Evolutionary conservation across 2,113 vertebrate species (phyloP).

Genomic region (Puffinus mauretanicus): DNA sequence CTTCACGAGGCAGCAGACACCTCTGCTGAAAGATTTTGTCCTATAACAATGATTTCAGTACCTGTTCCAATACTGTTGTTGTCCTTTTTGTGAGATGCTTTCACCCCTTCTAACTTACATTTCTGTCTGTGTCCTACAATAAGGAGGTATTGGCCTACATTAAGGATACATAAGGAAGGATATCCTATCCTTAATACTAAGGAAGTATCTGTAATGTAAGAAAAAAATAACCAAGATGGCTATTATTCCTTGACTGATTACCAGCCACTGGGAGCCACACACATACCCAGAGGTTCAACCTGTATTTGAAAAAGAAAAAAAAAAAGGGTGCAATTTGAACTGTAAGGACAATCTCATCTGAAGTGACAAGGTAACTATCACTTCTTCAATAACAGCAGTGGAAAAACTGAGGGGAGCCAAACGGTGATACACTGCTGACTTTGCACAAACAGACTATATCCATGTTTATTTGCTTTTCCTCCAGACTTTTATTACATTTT

Average conservation of each 20-base stretch:
- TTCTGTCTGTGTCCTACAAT: not conserved
- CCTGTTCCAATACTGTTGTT: not conserved
- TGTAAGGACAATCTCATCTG: not conserved
- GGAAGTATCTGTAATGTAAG: not conserved
- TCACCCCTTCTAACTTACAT: not conserved
- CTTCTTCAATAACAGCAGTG: not conserved
- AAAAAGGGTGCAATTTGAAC: not conserved
- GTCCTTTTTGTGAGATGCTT: not conserved
- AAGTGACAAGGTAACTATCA: not conserved
- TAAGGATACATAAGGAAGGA: not conserved
- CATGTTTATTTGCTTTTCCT: not conserved
- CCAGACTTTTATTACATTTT: conserved; percentile 9
- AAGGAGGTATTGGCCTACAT: not conserved
- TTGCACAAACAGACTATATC: not conserved
- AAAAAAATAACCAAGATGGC: not conserved
- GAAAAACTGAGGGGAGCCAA: not conserved
- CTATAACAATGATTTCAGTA: not conserved
- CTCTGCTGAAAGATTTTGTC: not conserved
- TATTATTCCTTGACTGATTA: not conserved
- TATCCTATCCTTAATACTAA: not conserved
- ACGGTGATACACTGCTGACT: not conserved
- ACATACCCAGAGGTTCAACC: accelerated
- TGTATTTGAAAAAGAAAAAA: not conserved
- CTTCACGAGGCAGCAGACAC: not conserved
- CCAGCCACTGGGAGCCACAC: not conserved